Evolutionary conservation across 2,888 invertebrate genomes (phyloP).

Genomic region (Aromia moschata): DNA sequence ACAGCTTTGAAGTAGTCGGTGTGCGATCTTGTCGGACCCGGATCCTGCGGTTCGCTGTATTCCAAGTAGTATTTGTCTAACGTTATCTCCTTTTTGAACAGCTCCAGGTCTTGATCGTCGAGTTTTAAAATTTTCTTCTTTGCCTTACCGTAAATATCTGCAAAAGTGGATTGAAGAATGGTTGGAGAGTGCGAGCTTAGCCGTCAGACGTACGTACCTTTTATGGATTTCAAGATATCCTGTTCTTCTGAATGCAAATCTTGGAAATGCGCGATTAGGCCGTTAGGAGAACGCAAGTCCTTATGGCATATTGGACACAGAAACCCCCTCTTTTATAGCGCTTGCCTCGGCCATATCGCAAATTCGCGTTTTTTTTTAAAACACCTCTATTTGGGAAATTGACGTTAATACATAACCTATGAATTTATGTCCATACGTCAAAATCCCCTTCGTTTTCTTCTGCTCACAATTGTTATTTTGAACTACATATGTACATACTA

Average conservation of each 20-base stretch:
- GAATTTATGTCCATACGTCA: neutral
- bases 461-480: too few species aligned
- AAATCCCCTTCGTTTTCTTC: too few species aligned
- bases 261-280: slow-evolving; percentile 89
- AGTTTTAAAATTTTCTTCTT: slow-evolving; percentile 86
- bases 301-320: slow-evolving; percentile 94
- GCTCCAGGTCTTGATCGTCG: slow-evolving; percentile 74
- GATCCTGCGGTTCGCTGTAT: slow-evolving; percentile 69
- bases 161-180: slow-evolving; percentile 42
- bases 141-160: slow-evolving; percentile 83
- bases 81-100: slow-evolving; percentile 65
- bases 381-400: neutral
- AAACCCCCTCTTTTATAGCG: slow-evolving; percentile 86
- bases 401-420: neutral
- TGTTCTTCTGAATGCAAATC: slow-evolving; percentile 88
- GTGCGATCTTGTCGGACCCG: slow-evolving; percentile 73
- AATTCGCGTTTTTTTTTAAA: neutral
- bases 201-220: slow-evolving; percentile 65
- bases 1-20: slow-evolving; percentile 80
- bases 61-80: slow-evolving; percentile 60
- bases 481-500: too few species aligned
- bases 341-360: slow-evolving; percentile 42
- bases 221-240: slow-evolving; percentile 81
- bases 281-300: slow-evolving; percentile 85
- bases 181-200: slow-evolving; percentile 1